Conservation (phyloP, 2,113 vertebrate genomes). For the Sitta europaea region DNA sequence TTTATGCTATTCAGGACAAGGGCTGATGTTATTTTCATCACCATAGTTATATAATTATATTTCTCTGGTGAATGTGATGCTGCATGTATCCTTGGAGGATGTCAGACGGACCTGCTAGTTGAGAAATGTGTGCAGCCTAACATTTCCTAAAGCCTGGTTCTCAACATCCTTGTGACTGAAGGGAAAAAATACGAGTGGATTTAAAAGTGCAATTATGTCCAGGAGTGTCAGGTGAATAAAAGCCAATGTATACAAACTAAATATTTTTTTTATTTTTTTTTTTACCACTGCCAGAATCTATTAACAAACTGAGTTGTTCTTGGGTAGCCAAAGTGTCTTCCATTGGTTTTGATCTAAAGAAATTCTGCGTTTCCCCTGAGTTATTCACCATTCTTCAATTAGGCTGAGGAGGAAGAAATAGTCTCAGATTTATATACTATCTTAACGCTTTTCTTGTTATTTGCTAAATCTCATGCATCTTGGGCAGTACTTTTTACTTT, state of each 20-base stretch:
- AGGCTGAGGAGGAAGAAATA: background rate
- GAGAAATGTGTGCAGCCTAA: background rate
- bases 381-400: background rate
- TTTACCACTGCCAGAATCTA: background rate
- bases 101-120: background rate
- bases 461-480: background rate
- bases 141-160: background rate
- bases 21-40: background rate
- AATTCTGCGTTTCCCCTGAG: background rate
- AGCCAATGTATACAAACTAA: background rate
- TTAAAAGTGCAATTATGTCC: background rate
- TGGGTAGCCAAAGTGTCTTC: background rate
- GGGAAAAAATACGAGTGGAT: background rate
- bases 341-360: background rate
- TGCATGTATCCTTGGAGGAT: background rate
- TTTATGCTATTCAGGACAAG: background rate
- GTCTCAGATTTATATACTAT: background rate
- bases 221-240: background rate
- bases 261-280: background rate
- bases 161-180: background rate
- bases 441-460: background rate
- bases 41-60: background rate
- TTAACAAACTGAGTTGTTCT: background rate
- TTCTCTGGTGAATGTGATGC: background rate
- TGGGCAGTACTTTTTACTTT: background rate